Evolutionary conservation across 2,888 invertebrate genomes (phyloP).

Genomic region (Dione juno): DNA sequence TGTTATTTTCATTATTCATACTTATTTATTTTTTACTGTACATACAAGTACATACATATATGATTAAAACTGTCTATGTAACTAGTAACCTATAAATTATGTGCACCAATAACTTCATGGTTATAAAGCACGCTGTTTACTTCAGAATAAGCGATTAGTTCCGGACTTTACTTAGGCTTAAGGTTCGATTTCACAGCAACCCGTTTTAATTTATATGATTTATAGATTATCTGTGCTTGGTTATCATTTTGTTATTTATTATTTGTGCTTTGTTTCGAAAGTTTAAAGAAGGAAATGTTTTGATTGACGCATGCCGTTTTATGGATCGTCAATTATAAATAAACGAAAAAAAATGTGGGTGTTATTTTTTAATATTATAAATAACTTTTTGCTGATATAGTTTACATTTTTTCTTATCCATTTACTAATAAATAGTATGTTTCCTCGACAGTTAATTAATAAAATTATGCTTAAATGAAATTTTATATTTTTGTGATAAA

Average conservation of each 20-base stretch:
- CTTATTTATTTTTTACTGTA: background rate
- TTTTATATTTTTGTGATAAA: no score
- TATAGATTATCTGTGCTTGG: conserved; percentile 61
- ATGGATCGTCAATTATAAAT: conserved; percentile 49
- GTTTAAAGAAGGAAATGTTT: conserved; percentile 56
- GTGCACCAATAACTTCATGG: conserved; percentile 48
- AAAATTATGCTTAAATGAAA: no score
- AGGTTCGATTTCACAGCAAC: conserved; percentile 63
- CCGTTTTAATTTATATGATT: conserved; percentile 64
- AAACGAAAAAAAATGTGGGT: conserved; percentile 8
- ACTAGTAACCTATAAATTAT: conserved; percentile 21
- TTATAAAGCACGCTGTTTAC: conserved; percentile 55
- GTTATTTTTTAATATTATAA: background rate
- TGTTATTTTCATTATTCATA: background rate
- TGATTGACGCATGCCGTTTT: conserved; percentile 56
- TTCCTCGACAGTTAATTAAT: no score
- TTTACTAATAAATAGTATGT: no score
- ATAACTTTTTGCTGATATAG: no score
- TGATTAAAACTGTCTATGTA: conserved; percentile 16
- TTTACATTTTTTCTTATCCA: no score
- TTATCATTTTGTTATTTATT: conserved; percentile 44
- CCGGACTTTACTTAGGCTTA: conserved; percentile 58
- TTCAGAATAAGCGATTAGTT: conserved; percentile 63
- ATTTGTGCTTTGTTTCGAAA: conserved; percentile 50
- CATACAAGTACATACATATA: background rate